Percentiles rank a stretch among this genome's conserved stretches.
phyloP scores from a whole-genome alignment of 2,888 invertebrate species.

The Trachelus stipa region DNA sequence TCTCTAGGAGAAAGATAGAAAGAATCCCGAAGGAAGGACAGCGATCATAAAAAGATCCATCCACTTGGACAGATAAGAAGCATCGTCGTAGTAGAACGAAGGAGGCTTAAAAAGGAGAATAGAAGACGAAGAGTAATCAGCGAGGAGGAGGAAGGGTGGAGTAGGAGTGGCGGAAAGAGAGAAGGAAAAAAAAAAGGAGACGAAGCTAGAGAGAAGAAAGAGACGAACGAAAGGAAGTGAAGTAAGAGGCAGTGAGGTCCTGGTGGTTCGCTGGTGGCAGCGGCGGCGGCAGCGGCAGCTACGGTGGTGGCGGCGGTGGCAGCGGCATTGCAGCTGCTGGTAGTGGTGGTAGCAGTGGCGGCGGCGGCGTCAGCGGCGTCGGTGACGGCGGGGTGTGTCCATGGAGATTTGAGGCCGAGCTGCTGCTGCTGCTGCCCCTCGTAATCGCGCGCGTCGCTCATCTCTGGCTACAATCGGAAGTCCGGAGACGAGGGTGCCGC shows the following conservation, averaged over 20 bases:
- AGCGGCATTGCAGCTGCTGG: slow-evolving; percentile 12
- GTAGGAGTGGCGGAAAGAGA: neutral
- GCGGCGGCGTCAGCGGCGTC: slow-evolving; percentile 14
- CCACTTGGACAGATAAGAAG: neutral
- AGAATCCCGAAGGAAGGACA: neutral
- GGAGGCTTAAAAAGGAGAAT: neutral
- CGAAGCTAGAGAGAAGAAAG: slow-evolving; percentile 11
- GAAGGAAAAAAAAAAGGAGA: neutral
- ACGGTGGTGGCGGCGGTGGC: slow-evolving; percentile 14
- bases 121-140: slow-evolving; percentile 6
- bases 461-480: slow-evolving; percentile 7
- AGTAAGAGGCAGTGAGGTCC: slow-evolving; percentile 4
- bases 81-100: neutral
- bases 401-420: slow-evolving; percentile 32
- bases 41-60: neutral
- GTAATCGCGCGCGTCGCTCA: slow-evolving; percentile 14
- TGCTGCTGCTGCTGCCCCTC: slow-evolving; percentile 15
- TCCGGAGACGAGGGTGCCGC: slow-evolving; percentile 24
- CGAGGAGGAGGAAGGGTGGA: neutral
- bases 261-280: slow-evolving; percentile 9
- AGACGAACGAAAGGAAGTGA: neutral
- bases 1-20: slow-evolving; percentile 9
- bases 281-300: slow-evolving; percentile 16
- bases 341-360: slow-evolving; percentile 18
- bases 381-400: slow-evolving; percentile 33